Base-by-base conservation (phyloP, 2,888 invertebrate genomes). In the Synanthedon andrenaeformis region DNA sequence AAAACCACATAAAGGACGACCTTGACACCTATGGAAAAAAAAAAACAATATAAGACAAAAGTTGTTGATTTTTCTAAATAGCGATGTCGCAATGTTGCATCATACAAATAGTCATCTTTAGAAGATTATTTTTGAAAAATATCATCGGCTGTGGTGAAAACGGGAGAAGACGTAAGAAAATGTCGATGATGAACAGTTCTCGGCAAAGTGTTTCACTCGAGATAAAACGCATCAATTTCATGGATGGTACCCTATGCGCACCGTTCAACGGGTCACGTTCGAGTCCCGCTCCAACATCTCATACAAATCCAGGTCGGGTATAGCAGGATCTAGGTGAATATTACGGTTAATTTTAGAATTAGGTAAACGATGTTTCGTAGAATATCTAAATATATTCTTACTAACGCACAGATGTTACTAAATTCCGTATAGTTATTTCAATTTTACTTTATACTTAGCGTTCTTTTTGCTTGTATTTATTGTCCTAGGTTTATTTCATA, bases 261-360 rank as follows among this genome's bases (percentile, higher is more conserved):
- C 45, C n/a, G 13, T 45, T 45, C 45, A 45, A 45, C n/a, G 13
- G 45, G 45, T 12, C 45, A 45, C 13, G 45, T 45, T 45, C 45
- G 45, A 4, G 13, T 53, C 58, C 57, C 62, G 60, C 62, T 45
- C 57, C 56, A 56, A 61, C 60, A 55, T 59, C 63, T 62, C 58
- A 61, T 59, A 64, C 65, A 57, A 63, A 70, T 66, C 66, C 67
- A 60, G 59, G 58, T 48, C 59, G 61, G 35, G 45, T 14, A 12
- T 6, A 13, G 14, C 12, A 45, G 45, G 45, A 45, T 6, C 45
- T 45, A 45, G 45, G 45, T 45, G n/a, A 35, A 45, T 45, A 14
- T 45, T 13, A 13, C 45, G 35, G 35, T 35, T 45, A 13, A 45
- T 45, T 13, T 45, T 13, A 45, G 45, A 45, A 45, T 6, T 45